A percentile compares a stretch with the other conserved stretches of the same genome.
Evolutionary conservation across 2,113 vertebrate genomes (phyloP).

Genomic region (Mellivora capensis): DNA sequence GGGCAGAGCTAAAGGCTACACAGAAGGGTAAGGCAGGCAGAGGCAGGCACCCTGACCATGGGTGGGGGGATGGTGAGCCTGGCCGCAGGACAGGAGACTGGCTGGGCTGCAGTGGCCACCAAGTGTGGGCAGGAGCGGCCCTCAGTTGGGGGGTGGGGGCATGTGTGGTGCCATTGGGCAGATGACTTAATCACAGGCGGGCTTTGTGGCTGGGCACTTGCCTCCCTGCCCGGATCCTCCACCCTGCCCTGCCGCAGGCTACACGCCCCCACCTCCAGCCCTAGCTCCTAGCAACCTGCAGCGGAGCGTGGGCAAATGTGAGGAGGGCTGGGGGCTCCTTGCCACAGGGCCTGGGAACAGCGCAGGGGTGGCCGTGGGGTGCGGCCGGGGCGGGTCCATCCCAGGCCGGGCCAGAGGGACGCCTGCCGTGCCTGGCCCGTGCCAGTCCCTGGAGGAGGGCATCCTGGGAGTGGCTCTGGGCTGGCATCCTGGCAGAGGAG

Average conservation of each 20-base stretch:
- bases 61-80: accelerated
- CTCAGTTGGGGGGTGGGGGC: not conserved
- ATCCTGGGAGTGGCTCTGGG: constrained; percentile 39
- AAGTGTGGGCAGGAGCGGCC: not conserved
- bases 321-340: not conserved
- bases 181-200: constrained; percentile 69
- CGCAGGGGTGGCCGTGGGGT: constrained; percentile 51
- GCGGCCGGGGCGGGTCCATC: not conserved
- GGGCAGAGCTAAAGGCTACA: not conserved
- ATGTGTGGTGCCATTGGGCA: not conserved
- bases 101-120: accelerated
- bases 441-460: not conserved
- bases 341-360: constrained; percentile 33
- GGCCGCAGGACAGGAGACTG: not conserved
- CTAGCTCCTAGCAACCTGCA: constrained; percentile 67
- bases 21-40: accelerated
- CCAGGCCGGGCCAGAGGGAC: not conserved
- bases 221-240: constrained; percentile 3
- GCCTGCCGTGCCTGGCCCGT: not conserved
- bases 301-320: constrained; percentile 20
- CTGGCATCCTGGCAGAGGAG: constrained; percentile 44
- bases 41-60: not conserved
- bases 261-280: not conserved
- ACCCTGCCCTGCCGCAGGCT: not conserved
- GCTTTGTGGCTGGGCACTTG: constrained; percentile 48